Base-by-base conservation (phyloP, 2,113 vertebrate species). In the Saccopteryx bilineata region DNA sequence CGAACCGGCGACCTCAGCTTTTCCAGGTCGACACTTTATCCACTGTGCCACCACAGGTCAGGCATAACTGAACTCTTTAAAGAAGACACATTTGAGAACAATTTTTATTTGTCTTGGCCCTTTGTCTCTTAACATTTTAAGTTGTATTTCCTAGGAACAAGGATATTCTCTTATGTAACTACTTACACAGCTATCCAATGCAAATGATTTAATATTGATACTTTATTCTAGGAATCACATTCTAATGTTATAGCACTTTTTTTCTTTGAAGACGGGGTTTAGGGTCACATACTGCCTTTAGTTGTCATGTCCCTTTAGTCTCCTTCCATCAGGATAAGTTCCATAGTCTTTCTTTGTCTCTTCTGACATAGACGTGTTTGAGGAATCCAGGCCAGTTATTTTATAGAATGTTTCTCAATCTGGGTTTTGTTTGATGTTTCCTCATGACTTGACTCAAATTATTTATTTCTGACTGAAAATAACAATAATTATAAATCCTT, bases 381-480 rank as follows among this genome's bases (percentile, higher is more conserved):
- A 91, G 78, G 71, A 83, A 52, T 68, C 18, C 19, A 84, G 24
- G 26, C 4, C 26, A 56, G 8, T 76, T 92, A 54, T 88, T 91
- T 90, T 39, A 66, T 10, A 84, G 65, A 75, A 17, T 78, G 7
- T 71, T 88, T 63, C 48, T 96, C 75, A 82, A 6, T 79, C 79
- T 52, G 31, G 28, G 7, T 95, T 84, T 75, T 75, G 10, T 71
- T 17, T 92, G 50, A n/a, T 65, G 39, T 71, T 87, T 79, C 14
- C 61, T 87, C 21, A 68, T 58, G 48, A 74, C 90, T 96, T 71
- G 21, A 80, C 92, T 84, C 65, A 75, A 56, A n/a, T 76, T 96
- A 76, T 76, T 3, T 60, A 87, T 88, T 94, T 65, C 76, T 83
- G 69, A 39, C 11, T 65, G n/a, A 92, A 90, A 75, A 56, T 48